Evolutionary conservation across 2,888 invertebrate species (phyloP), one percentile per base, ranked within the genome.

Genomic region (Cotesia congregata): DNA sequence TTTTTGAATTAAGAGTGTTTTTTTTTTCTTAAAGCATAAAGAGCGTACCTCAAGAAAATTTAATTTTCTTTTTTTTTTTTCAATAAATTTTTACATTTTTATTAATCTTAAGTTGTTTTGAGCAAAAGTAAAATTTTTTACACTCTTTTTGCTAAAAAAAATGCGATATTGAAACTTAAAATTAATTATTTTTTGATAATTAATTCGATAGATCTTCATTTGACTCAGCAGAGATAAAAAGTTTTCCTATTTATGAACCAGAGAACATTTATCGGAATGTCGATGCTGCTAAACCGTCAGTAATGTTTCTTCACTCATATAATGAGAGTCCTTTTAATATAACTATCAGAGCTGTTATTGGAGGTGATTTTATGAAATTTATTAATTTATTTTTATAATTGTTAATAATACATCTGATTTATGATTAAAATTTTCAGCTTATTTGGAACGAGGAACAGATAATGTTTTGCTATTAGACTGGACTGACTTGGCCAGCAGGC

Each of bases 391-490:
- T 9, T 4, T 12, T n/a, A n/a, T 9, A 50, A 1, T 50, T 2
- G 20, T 20, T 20, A 20, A 20, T 20, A 20, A 2, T 20, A 20
- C 2, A 20, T 20, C 20, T 20, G 1, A 20, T 20, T 20, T 20
- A 20, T 12, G 1, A 20, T 20, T 20, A 20, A 20, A 1, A 0
- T 20, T 20, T 20, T 74, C 20, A 87, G 87, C 83, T 0, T 82
- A 86, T 79, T 80, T 86, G 12, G 60, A 83, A 3, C 79, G 80
- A 71, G 83, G 80, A 5, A 76, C 76, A 40, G 85, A 84, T 6
- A 86, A 87, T 67, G 78, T 86, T 0, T 73, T 85, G 1, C 7
- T 83, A 9, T 69, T 86, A 12, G 86, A 87, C 75, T 87, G 87
- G 87, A 85, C 85, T 72, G 69, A 80, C 9, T 67, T 84, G 7